A percentile compares a stretch with the other conserved stretches of the same genome.
These are phyloP conservation scores for Anguilla megastoma DNA, from an alignment of 2,797 vertebrate species.

Conservation along the genomic window DNA sequence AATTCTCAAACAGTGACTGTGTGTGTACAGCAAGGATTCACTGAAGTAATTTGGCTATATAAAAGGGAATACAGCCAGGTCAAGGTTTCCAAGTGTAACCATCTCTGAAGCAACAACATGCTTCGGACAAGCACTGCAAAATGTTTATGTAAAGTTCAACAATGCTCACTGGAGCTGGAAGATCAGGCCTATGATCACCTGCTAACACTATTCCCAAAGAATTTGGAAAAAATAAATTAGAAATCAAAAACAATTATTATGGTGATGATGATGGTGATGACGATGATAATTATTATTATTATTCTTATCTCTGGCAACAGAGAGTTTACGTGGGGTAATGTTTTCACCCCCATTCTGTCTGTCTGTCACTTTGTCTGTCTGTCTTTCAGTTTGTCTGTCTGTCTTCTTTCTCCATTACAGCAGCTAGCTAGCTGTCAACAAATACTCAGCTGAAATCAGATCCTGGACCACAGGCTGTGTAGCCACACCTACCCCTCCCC, in stretches of 20 bases:
- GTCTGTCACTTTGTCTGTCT: not conserved
- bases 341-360: not conserved
- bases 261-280: not conserved
- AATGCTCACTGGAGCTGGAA: not conserved
- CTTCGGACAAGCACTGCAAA: not conserved
- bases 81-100: not conserved
- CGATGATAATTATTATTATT: not conserved
- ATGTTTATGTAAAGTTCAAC: not conserved
- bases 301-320: not conserved
- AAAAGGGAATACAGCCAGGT: not conserved
- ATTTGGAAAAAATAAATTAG: not conserved
- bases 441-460: too few species aligned
- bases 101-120: not conserved
- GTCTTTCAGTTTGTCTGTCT: not conserved
- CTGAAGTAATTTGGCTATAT: not conserved
- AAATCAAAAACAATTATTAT: too few species aligned
- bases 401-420: too few species aligned
- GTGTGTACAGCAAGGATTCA: not conserved
- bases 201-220: not conserved
- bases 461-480: too few species aligned
- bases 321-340: not conserved
- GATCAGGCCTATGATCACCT: not conserved
- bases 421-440: too few species aligned
- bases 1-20: not conserved
- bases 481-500: too few species aligned